Percentiles rank a stretch among this genome's conserved stretches.
Conservation (phyloP, 2,113 vertebrate genomes). For the Vulpes lagopus region DNA sequence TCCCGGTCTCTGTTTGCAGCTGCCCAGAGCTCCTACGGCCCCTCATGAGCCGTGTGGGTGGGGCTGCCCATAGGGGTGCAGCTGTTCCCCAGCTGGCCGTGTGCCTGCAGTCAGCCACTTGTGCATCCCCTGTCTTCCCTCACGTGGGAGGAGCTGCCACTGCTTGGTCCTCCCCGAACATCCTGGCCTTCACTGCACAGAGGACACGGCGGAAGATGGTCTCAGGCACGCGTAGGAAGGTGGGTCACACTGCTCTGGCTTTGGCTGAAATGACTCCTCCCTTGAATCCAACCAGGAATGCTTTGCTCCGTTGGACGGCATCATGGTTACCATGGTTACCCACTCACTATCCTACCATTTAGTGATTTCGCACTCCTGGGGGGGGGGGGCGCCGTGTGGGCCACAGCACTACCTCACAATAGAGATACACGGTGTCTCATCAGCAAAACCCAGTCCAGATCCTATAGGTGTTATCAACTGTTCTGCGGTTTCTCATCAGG, state of each 20-base stretch:
- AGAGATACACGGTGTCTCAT: not conserved
- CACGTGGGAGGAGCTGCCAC: rapidly evolving
- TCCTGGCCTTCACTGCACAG: rapidly evolving
- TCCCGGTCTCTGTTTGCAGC: not conserved
- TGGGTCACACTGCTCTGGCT: not conserved
- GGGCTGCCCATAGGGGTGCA: not conserved
- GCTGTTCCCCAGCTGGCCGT: not conserved
- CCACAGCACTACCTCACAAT: not conserved
- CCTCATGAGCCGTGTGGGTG: not conserved
- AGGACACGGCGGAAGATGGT: no score
- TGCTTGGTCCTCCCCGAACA: not conserved
- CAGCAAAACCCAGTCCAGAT: not conserved
- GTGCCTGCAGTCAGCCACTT: rapidly evolving
- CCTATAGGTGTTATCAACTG: constrained; percentile 4
- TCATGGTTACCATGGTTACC: not conserved
- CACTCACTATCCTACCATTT: not conserved
- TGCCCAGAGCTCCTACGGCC: not conserved
- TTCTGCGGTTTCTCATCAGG: constrained; percentile 68
- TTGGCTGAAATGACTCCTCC: not conserved
- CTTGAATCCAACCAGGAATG: not conserved
- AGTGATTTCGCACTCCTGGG: not conserved
- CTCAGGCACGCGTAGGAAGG: not conserved
- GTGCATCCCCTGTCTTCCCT: not conserved
- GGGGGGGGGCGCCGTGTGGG: rapidly evolving
- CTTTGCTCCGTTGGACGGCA: not conserved